These are phyloP conservation scores for Chaetodon auriga DNA, from an alignment of 2,113 vertebrate species.

Conservation along the genomic window DNA sequence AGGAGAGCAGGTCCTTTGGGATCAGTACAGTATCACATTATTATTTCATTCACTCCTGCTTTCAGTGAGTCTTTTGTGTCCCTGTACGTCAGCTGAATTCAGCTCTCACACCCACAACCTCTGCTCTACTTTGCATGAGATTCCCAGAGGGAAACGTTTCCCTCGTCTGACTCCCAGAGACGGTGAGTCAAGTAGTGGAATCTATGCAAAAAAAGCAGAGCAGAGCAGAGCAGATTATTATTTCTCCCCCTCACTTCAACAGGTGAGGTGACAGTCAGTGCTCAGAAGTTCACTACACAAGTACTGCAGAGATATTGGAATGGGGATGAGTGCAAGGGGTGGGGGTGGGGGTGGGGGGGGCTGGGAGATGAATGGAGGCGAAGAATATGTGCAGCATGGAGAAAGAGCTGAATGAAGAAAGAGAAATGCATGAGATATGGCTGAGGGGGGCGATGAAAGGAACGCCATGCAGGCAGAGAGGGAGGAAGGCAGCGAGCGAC, in stretches of 20 bases:
- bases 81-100: neutral
- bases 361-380: neutral
- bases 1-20: neutral
- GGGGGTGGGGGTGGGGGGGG: no score
- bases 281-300: constrained; percentile 5
- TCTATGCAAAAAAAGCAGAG: constrained; percentile 20
- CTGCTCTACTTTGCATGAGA: neutral
- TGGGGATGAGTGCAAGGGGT: neutral
- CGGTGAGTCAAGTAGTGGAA: constrained; percentile 11
- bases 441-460: neutral
- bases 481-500: neutral
- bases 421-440: constrained; percentile 21
- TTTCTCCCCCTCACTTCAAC: neutral
- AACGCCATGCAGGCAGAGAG: neutral
- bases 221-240: neutral
- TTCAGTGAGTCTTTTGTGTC: neutral
- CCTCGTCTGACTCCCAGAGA: neutral
- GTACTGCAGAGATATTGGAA: neutral
- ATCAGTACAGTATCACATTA: constrained; percentile 1
- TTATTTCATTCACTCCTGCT: neutral
- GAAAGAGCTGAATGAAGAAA: neutral
- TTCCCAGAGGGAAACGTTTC: constrained; percentile 5
- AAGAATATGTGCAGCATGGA: neutral
- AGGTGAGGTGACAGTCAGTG: constrained; percentile 29
- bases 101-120: neutral